Conservation (phyloP, 2,888 invertebrate genomes). For the Lasioglossum zephyrum region DNA sequence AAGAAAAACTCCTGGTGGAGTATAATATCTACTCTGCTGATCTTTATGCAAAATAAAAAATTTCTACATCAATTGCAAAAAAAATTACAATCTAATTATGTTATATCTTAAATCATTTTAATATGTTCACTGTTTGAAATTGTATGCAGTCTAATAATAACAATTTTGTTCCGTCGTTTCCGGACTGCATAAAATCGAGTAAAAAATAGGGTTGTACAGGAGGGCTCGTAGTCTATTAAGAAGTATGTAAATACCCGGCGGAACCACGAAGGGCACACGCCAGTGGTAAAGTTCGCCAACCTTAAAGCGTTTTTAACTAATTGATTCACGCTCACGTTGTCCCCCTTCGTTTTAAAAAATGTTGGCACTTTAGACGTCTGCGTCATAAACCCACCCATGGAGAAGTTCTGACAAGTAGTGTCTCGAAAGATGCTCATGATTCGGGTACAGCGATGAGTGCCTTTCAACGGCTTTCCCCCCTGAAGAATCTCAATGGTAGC, state of each 20-base stretch:
- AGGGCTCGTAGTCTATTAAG: not conserved
- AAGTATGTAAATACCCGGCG: not conserved
- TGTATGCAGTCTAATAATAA: not conserved
- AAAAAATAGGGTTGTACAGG: not conserved
- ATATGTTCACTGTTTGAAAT: no score
- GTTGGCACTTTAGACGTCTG: constrained; percentile 9
- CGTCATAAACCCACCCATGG: not conserved
- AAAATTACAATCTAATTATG: no score
- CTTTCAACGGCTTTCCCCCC: not conserved
- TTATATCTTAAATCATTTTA: no score
- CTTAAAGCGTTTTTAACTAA: constrained; percentile 1
- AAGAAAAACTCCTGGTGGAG: no score
- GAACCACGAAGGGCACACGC: not conserved
- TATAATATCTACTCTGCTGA: no score
- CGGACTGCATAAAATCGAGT: not conserved
- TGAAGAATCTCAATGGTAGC: not conserved
- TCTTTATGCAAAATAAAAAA: no score
- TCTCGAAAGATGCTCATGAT: constrained; percentile 13
- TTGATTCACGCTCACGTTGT: constrained; percentile 19
- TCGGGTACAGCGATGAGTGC: constrained; percentile 9
- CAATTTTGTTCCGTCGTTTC: not conserved
- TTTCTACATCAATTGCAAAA: no score
- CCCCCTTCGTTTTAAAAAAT: not conserved
- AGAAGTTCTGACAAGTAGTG: constrained; percentile 16
- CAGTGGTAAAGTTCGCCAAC: constrained; percentile 7